These are phyloP conservation scores for Aricia agestis DNA, from an alignment of 1,140 invertebrate genomes.

Conservation along the genomic window DNA sequence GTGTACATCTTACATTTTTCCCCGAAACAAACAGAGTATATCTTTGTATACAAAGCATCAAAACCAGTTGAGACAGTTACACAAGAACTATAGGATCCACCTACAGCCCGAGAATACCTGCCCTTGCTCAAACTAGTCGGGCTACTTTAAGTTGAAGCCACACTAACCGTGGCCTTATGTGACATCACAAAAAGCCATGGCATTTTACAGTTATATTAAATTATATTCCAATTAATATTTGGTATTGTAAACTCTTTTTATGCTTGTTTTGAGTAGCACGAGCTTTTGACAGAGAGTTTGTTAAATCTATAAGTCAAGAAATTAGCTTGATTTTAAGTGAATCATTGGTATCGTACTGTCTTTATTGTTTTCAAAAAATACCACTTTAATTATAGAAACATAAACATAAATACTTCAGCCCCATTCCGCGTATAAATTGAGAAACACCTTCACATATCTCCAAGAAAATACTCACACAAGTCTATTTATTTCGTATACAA, in stretches of 20 bases:
- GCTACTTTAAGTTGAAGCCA: no score
- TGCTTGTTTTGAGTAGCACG: no score
- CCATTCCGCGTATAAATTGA: not conserved
- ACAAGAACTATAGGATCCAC: not conserved
- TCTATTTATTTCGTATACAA: conserved; percentile 1
- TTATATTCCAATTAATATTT: no score
- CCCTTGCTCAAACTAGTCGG: not conserved
- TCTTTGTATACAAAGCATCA: not conserved
- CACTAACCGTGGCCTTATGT: no score
- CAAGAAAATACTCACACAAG: not conserved
- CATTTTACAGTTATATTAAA: no score
- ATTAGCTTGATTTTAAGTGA: no score
- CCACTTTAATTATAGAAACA: not conserved
- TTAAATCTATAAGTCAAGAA: no score
- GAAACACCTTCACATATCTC: not conserved
- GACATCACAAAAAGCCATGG: no score
- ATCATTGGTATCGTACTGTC: no score
- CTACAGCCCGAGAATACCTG: not conserved
- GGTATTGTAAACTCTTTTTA: no score
- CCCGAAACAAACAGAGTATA: not conserved
- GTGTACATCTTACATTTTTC: not conserved
- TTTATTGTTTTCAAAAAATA: not conserved
- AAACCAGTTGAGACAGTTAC: conserved; percentile 2
- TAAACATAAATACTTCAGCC: not conserved
- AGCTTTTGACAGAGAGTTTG: no score